Evolutionary conservation across 1,140 invertebrate species (phyloP), one percentile per base, ranked within the genome.

Genomic region (Drosophila saltans): DNA sequence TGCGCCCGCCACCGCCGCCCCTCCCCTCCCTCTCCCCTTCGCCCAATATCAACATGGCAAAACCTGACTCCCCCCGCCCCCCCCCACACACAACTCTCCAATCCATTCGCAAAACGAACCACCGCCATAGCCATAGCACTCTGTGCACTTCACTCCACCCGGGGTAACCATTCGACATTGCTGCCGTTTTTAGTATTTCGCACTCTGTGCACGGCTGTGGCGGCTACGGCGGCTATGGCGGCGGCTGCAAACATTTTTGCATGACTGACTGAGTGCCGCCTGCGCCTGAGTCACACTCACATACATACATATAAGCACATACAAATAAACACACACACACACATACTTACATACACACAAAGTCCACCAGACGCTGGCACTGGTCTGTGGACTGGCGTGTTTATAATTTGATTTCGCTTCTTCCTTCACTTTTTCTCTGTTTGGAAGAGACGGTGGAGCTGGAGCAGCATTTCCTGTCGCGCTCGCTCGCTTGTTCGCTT

Each of bases 391-490:
- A 69, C 83, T 88, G 83, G 83, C 83, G 83, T 86, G 83, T 88
- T 88, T 88, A 89, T 88, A 88, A 88, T 88, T 88, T 88, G 83
- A 88, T 88, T 88, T 88, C 75, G 83, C 83, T 88, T 81, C 83
- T 86, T 82, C 81, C 75, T 84, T 80, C 66, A 62, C 66, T 67
- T 80, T 80, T 69, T 36, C 58, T 78, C 48, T 60, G 40, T 40
- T 40, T 43, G 58, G 58, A 11, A 66, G 52, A 66, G 63, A 71
- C 55, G 62, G 48, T 21, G 39, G 69, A 66, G 16, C 9, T 70
- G 48, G 76, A 79, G 69, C 77, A 82, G 83, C 83, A 89, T 88
- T 88, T 89, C 83, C 83, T 88, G 84, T 88, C 80, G 61, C 61
- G 26, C 16, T 61, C 36, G 59, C 40, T 61, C 11, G 72, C 66